phyloP scores from a whole-genome alignment of 2,113 vertebrate species.

The Spizaetus ornatus region DNA sequence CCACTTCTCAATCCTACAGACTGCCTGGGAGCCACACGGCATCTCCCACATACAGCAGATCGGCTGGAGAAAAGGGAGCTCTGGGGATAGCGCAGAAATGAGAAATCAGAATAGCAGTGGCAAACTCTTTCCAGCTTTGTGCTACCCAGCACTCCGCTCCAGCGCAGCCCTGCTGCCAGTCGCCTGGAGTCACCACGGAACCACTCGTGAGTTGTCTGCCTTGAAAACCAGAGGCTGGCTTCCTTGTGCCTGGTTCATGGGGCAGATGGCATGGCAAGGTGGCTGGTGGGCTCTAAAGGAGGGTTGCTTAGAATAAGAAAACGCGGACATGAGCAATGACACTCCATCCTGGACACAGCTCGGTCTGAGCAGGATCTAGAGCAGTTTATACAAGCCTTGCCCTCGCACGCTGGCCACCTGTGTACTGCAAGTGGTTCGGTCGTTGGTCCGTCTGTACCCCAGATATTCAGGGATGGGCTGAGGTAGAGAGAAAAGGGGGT shows the following conservation, averaged over 20 bases:
- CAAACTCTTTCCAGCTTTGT: neutral
- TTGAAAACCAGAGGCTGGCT: neutral
- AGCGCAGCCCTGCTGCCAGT: too few relatives aligned
- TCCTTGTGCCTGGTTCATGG: accelerated
- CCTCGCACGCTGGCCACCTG: accelerated
- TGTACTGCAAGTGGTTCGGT: neutral
- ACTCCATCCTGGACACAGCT: neutral
- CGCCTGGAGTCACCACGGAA: neutral
- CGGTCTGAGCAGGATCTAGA: neutral
- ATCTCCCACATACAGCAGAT: accelerated
- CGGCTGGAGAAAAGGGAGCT: neutral
- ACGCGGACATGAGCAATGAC: accelerated
- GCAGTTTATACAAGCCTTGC: neutral
- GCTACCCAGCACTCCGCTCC: neutral
- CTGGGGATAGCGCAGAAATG: neutral
- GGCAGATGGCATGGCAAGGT: neutral
- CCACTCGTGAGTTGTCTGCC: neutral
- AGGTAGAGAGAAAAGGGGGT: neutral
- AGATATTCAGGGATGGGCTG: neutral
- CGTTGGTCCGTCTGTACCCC: neutral
- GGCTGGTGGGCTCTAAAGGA: neutral
- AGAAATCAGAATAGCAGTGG: neutral
- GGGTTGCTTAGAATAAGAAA: neutral
- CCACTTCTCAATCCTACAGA: accelerated
- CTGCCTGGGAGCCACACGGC: neutral